Percentiles rank a stretch among this genome's conserved stretches.
phyloP scores from a whole-genome alignment of 2,113 vertebrate genomes.

The Eleginops maclovinus region DNA sequence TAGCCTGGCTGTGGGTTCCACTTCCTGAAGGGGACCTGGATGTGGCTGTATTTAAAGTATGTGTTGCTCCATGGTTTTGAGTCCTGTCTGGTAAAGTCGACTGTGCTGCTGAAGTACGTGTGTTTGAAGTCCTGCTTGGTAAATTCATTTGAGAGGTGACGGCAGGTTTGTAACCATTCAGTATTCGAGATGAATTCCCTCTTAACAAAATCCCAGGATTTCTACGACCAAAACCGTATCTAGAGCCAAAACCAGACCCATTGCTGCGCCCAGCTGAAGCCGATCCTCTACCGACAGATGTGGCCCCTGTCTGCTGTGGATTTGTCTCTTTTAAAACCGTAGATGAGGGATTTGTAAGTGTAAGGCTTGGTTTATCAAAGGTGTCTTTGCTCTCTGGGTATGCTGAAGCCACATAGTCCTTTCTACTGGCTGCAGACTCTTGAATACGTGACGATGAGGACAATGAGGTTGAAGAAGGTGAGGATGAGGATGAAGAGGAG shows the following conservation, averaged over 20 bases:
- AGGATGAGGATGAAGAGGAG: constrained; percentile 41
- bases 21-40: constrained; percentile 30
- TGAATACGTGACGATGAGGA: constrained; percentile 50
- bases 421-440: constrained; percentile 70
- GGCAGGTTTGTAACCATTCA: constrained; percentile 72
- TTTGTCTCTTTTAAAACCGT: constrained; percentile 47
- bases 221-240: constrained; percentile 69
- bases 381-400: constrained; percentile 64
- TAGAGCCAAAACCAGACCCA: constrained; percentile 54
- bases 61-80: constrained; percentile 24
- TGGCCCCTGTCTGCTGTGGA: constrained; percentile 47
- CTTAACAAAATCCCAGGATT: constrained; percentile 62
- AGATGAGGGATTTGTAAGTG: constrained; percentile 61
- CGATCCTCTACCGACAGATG: constrained; percentile 47
- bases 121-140: constrained; percentile 56
- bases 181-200: constrained; percentile 71
- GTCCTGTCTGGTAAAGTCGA: constrained; percentile 50
- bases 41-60: constrained; percentile 31
- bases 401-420: constrained; percentile 45
- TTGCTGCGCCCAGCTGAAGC: constrained; percentile 51
- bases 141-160: constrained; percentile 71
- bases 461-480: constrained; percentile 41
- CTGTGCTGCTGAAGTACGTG: constrained; percentile 47
- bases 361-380: constrained; percentile 37
- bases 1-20: constrained; percentile 20